Percentiles rank a stretch among this genome's conserved stretches.
Conservation (phyloP, 64 coral and sea anemone species). For the Pocillopora verrucosa region DNA sequence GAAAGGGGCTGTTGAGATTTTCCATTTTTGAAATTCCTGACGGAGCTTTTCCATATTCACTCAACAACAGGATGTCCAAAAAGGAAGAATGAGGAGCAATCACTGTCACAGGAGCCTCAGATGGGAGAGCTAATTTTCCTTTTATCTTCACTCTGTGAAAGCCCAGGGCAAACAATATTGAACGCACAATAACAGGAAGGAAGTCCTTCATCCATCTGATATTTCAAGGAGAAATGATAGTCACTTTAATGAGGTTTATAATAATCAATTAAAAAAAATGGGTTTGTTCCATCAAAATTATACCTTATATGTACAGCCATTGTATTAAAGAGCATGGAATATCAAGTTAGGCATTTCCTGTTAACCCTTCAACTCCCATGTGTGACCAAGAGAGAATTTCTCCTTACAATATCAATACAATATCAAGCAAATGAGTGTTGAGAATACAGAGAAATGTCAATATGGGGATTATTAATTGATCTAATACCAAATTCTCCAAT, state of each 20-base stretch:
- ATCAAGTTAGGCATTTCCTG: no score
- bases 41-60: constrained; percentile 38
- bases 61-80: constrained; percentile 42
- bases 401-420: no score
- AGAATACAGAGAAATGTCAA: no score
- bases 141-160: constrained; percentile 52
- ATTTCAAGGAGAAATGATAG: neutral
- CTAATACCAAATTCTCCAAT: no score
- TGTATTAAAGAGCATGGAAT: no score
- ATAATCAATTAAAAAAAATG: no score
- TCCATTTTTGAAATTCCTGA: constrained; percentile 59
- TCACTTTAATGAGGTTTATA: neutral
- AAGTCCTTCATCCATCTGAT: constrained; percentile 37
- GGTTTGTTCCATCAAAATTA: no score
- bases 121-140: constrained; percentile 38
- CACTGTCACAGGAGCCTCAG: constrained; percentile 48
- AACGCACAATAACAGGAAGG: constrained; percentile 9
- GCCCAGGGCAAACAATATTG: constrained; percentile 30
- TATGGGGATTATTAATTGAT: no score
- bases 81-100: constrained; percentile 67
- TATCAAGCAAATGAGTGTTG: no score
- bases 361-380: no score
- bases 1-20: constrained; percentile 48
- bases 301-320: no score
- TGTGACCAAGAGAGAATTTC: no score